Base-by-base conservation (phyloP, 2,888 invertebrate genomes). In the Achlya flavicornis region DNA sequence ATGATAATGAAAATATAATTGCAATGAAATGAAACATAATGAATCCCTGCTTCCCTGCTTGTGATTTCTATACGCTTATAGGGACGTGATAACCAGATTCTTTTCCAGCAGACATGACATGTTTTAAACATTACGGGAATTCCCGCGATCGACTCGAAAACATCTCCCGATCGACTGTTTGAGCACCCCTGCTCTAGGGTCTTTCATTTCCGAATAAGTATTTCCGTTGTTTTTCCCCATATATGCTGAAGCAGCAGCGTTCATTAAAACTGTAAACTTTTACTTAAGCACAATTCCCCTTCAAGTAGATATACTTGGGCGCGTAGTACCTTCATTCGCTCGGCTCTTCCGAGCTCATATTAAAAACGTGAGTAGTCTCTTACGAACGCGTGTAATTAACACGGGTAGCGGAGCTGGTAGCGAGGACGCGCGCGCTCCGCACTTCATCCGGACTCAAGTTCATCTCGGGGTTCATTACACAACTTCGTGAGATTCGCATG, bases 391-490 rank as follows among this genome's bases (percentile, higher is more conserved):
- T 58, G 61, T 63, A 61, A 66, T 64, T 61, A 64, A 64, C 63
- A 64, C 64, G 57, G 16, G 38, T 38, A 8, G 8, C 38, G 38
- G 6, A 8, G 0, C 5, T 35, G 35, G 35, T 46, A 46, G 35
- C 46, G 43, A 11, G 10, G 3, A 14, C 43, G 3, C 43, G 43
- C 43, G 43, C 14, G 43, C 46, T n/a, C n/a, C 46, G 10, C 58
- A 35, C 32, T 35, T 38, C 32, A 26, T 48, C 35, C 57, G 61
- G 32, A 62, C 65, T 65, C 61, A 38, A 53, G 66, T 68, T 71
- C 70, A 71, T 81, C 75, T 65, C 75, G 64, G 71, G 75, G 80
- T 81, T 68, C 81, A 84, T 85, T 85, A 85, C 75, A 72, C 66
- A 80, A 79, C 72, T 79, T 78, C 65, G 66, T 68, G 48, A 66